These are phyloP conservation scores for Graptemys geographica DNA, from an alignment of 2,797 vertebrate species.

Conservation along the genomic window DNA sequence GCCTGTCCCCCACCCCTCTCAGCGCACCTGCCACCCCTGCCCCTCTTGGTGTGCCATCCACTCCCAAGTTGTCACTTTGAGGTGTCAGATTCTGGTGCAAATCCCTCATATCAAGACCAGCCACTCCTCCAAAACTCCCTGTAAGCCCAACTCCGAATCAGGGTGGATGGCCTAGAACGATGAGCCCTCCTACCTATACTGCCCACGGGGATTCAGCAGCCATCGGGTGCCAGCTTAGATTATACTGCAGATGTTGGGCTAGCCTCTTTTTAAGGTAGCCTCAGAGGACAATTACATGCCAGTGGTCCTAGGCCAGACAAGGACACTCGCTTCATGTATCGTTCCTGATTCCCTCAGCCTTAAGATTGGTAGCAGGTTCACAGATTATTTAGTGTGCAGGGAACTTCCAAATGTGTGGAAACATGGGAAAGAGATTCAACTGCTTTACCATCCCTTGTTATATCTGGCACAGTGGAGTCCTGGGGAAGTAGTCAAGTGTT, in stretches of 20 bases:
- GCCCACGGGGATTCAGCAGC: neutral
- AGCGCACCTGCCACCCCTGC: rapidly evolving
- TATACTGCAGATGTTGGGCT: neutral
- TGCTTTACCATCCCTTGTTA: neutral
- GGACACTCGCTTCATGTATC: no score
- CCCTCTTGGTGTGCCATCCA: neutral
- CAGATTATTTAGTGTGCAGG: no score
- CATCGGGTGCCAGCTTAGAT: neutral
- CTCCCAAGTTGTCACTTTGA: neutral
- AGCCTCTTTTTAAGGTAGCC: no score
- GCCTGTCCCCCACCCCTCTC: neutral
- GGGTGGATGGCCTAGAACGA: neutral
- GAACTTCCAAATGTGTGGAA: neutral
- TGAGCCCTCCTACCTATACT: no score
- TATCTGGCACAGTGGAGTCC: neutral
- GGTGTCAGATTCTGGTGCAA: neutral
- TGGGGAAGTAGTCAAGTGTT: neutral
- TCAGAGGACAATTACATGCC: no score
- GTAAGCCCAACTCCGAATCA: neutral
- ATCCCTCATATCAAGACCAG: neutral
- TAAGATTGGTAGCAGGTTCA: no score
- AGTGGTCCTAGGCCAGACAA: no score
- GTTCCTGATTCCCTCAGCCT: no score
- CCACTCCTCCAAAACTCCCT: neutral
- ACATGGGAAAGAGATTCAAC: neutral